Conservation (phyloP, 2,888 invertebrate species). For the Smittia aterrima region DNA sequence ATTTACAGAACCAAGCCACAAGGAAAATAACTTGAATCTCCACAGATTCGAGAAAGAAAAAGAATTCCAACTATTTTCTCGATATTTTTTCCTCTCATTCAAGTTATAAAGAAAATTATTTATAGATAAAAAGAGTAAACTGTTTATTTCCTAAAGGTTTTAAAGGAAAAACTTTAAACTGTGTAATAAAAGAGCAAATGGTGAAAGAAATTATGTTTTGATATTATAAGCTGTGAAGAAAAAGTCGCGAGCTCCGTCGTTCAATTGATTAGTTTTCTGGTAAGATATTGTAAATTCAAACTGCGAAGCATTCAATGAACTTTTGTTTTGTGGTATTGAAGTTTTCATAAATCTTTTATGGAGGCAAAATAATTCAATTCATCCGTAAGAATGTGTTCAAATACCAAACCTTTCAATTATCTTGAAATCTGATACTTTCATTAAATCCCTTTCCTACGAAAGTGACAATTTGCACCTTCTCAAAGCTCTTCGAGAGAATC, state of each 20-base stretch:
- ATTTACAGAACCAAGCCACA: neutral
- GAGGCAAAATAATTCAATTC: no score
- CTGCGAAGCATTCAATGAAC: no score
- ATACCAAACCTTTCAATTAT: neutral
- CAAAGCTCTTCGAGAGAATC: neutral
- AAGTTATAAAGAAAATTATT: conserved; percentile 4
- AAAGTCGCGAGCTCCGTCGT: no score
- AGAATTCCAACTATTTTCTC: conserved; percentile 7
- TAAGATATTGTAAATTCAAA: no score
- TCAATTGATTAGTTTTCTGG: no score
- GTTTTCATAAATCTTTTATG: neutral
- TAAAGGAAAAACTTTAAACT: no score
- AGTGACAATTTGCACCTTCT: neutral
- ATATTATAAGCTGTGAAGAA: no score
- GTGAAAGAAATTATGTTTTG: no score
- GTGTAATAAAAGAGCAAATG: no score
- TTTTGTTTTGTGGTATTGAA: no score
- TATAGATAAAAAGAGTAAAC: neutral
- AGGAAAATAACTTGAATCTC: neutral
- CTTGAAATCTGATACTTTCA: neutral
- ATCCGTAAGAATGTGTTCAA: no score
- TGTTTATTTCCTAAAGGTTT: neutral
- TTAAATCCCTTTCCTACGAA: neutral
- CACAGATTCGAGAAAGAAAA: neutral
- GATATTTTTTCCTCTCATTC: neutral